Base-by-base conservation (phyloP, 2,888 invertebrate species). In the Monochamus alternatus region DNA sequence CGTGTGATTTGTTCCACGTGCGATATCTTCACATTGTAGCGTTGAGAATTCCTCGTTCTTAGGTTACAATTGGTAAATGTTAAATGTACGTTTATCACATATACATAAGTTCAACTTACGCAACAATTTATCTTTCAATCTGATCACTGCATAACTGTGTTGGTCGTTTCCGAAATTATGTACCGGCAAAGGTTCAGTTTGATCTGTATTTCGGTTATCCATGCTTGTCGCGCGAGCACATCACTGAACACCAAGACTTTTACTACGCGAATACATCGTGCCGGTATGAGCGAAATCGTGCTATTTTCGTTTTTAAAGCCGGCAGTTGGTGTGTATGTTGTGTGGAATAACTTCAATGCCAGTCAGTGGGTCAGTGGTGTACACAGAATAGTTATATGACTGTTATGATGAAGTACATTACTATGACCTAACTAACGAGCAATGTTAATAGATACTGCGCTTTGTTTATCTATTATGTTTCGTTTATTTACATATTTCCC, bases 101-200 rank as follows among this genome's bases (percentile, higher is more conserved):
- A 2, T 38, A 38, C 0, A 38, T 31, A 44, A 55, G 60, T 62
- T 14, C 43, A 70, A 84, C 84, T 84, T 78, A 84, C 84, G 84
- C 64, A 81, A 75, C 76, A 81, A 74, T 74, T 83, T 82, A 14
- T 81, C 76, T 75, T 82, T 84, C 30, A 84, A 72, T 80, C 81
- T 81, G 63, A 74, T 44, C 30, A 72, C 72, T n/a, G 64, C 22
- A 30, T 31, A 55, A 32, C 10, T 59, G 22, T 12, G 60, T 69
- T 22, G n/a, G 30, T 69, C 60, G 14, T 51, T 22, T 14, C 60
- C 60, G 10, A 31, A 8, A 47, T 64, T 47, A 64, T 65, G 32
- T 64, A 55, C 55, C 0, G 55, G 55, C 4, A 64, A 14, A 30
- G 72, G 72, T 44, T 58, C 51, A 5, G 22, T 59, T 22, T 52